Conservation (phyloP, 1,140 invertebrate genomes). For the Caenorhabditis brenneri region DNA sequence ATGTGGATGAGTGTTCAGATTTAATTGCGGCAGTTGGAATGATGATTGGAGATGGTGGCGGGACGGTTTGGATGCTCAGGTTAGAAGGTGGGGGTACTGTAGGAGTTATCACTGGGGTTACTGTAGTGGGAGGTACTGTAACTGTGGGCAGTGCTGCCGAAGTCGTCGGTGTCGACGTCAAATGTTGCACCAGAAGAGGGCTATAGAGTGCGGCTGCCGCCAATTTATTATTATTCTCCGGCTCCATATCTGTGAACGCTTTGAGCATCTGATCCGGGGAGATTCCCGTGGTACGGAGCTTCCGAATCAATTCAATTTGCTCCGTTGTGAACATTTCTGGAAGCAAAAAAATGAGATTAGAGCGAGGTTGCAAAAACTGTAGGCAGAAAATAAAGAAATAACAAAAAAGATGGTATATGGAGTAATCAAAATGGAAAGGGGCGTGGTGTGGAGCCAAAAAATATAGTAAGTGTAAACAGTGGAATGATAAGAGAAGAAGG, state of each 20-base stretch:
- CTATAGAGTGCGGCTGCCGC: not conserved
- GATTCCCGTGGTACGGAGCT: constrained; percentile 57
- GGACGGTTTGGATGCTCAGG: constrained; percentile 38
- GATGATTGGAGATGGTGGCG: constrained; percentile 34
- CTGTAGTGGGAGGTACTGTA: too few species aligned
- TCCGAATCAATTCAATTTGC: constrained; percentile 61
- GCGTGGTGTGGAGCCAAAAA: not conserved
- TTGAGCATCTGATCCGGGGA: constrained; percentile 56
- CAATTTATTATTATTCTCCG: not conserved
- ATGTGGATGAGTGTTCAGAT: not conserved
- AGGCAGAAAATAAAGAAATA: not conserved
- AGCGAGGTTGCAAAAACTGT: not conserved
- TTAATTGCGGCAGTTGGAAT: not conserved
- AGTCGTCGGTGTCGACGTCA: constrained; percentile 36
- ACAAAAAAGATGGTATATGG: not conserved
- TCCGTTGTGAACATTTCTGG: constrained; percentile 60
- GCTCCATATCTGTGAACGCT: constrained; percentile 46
- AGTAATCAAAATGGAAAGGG: not conserved
- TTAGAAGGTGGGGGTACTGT: not conserved
- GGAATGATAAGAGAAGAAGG: not conserved
- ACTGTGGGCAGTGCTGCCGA: too few species aligned
- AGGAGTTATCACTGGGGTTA: too few species aligned
- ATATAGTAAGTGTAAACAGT: not conserved
- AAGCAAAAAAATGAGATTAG: not conserved
- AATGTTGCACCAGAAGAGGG: constrained; percentile 47